These are phyloP conservation scores for Diarsia brunnea DNA, from an alignment of 2,888 invertebrate species.

Conservation along the genomic window DNA sequence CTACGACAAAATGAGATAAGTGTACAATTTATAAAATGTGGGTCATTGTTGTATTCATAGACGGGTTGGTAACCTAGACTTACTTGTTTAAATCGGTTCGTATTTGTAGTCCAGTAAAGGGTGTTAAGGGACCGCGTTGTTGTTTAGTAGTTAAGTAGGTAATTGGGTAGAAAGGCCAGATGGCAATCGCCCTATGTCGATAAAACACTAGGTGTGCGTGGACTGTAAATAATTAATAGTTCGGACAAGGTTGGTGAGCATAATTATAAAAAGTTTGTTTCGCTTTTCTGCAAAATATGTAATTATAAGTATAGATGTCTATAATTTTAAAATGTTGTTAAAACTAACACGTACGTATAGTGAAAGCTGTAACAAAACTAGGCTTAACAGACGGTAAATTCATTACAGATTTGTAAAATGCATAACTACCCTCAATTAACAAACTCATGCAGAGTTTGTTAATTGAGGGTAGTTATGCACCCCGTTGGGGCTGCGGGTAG, in stretches of 20 bases:
- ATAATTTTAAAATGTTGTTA: too few species aligned
- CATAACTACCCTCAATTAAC: too few species aligned
- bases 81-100: not conserved
- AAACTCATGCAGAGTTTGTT: too few species aligned
- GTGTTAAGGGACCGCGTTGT: conserved; percentile 19
- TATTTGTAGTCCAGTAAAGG: conserved; percentile 31
- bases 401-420: too few species aligned
- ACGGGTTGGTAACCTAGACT: conserved; percentile 24
- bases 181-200: conserved; percentile 5
- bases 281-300: too few species aligned
- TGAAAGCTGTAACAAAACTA: too few species aligned
- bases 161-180: conserved; percentile 43
- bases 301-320: too few species aligned
- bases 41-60: conserved; percentile 57
- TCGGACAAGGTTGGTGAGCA: not conserved
- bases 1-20: conserved; percentile 40
- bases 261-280: too few species aligned
- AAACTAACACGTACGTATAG: too few species aligned
- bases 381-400: too few species aligned
- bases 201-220: not conserved
- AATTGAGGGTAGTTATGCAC: too few species aligned
- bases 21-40: conserved; percentile 25
- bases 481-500: too few species aligned
- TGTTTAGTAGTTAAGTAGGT: not conserved
- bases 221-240: not conserved